A percentile compares a stretch with the other conserved stretches of the same genome.
phyloP scores from a whole-genome alignment of 1,140 invertebrate species.

The Zeugodacus cucurbitae region DNA sequence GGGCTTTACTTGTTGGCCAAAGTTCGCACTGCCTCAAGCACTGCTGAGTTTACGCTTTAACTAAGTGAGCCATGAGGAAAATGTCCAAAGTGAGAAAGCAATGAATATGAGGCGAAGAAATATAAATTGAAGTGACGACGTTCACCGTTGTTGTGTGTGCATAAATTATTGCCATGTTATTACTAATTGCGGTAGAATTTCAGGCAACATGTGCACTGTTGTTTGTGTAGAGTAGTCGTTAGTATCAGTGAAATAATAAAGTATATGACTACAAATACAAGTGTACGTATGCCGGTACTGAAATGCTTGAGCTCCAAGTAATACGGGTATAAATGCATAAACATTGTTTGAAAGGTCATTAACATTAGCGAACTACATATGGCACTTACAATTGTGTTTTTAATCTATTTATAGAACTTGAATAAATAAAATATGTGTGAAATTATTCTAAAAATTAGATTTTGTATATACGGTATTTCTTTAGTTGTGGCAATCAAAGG shows the following conservation, averaged over 20 bases:
- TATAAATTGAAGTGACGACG: not conserved
- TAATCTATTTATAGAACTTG: not conserved
- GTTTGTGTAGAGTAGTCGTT: not conserved
- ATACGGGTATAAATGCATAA: no score
- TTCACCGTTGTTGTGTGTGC: not conserved
- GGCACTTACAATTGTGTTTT: not conserved
- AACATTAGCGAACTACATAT: not conserved
- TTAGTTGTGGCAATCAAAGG: no score
- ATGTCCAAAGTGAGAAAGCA: not conserved
- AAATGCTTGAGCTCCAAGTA: not conserved
- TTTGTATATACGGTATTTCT: no score
- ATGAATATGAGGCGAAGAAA: not conserved
- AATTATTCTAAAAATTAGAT: no score
- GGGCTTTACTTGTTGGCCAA: not conserved
- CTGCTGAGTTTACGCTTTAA: not conserved
- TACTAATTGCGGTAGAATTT: conserved; percentile 16
- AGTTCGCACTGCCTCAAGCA: not conserved
- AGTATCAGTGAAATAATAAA: not conserved
- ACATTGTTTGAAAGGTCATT: not conserved
- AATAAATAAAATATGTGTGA: no score
- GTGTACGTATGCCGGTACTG: not conserved
- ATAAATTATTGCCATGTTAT: conserved; percentile 5
- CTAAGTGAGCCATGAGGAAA: not conserved
- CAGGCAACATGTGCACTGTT: not conserved
- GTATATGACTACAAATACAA: not conserved